phyloP scores from a whole-genome alignment of 64 coral and sea anemone species.

The Acropora tenuis region DNA sequence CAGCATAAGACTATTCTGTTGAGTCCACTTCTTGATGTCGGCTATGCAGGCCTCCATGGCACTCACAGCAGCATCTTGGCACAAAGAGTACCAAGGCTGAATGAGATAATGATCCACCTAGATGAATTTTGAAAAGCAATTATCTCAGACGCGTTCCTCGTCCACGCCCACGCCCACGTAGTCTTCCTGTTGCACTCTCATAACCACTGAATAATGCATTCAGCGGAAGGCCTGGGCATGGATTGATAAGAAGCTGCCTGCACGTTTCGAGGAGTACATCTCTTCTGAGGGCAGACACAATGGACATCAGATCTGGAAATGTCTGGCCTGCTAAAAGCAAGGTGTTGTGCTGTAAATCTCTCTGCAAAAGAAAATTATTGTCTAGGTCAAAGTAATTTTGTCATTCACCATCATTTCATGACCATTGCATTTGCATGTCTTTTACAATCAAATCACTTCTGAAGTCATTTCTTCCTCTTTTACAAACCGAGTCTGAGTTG shows the following conservation, averaged over 20 bases:
- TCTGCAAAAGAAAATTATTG: slow-evolving; percentile 39
- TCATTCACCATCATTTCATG: no score
- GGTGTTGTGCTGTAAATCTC: not conserved
- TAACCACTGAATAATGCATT: slow-evolving; percentile 81
- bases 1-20: no score
- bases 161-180: slow-evolving; percentile 15
- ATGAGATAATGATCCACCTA: no score
- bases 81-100: no score
- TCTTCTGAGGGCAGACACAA: slow-evolving; percentile 64
- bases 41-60: no score
- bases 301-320: slow-evolving; percentile 55
- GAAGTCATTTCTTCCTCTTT: no score
- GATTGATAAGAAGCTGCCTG: slow-evolving; percentile 63
- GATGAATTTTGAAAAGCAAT: not conserved
- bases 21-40: no score
- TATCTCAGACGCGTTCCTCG: slow-evolving; percentile 18
- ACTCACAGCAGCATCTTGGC: no score
- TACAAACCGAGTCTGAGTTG: no score
- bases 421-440: no score
- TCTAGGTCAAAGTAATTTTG: no score
- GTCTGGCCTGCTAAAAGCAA: slow-evolving; percentile 39
- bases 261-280: slow-evolving; percentile 62
- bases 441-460: no score
- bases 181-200: not conserved
- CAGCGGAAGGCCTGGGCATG: slow-evolving; percentile 75